Evolutionary conservation across 2,113 vertebrate species (phyloP).

Genomic region (Rousettus leschenaultii): DNA sequence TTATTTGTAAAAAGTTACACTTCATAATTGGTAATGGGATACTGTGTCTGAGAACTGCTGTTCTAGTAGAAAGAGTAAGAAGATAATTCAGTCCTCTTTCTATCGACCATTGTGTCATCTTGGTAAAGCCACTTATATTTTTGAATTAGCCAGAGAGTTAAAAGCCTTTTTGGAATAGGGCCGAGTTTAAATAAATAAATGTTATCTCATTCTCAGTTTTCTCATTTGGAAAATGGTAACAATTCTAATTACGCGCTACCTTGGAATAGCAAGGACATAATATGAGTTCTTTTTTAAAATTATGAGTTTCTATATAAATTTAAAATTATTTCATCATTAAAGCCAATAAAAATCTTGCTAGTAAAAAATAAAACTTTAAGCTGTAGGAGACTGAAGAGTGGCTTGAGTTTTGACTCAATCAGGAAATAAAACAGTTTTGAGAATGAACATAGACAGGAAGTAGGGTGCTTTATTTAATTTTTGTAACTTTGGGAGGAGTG

Average conservation of each 20-base stretch:
- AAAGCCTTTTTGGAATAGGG: background rate
- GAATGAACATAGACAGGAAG: background rate
- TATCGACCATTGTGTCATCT: no score
- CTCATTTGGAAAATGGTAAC: background rate
- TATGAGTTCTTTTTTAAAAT: background rate
- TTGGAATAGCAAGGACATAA: background rate
- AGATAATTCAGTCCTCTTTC: background rate
- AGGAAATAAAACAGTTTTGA: background rate
- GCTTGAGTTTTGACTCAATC: background rate
- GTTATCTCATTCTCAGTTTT: background rate
- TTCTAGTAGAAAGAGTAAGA: background rate
- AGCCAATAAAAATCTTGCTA: background rate
- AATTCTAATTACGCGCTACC: background rate
- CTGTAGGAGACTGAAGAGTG: background rate
- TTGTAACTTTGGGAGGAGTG: background rate
- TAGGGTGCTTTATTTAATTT: background rate
- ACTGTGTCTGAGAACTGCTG: background rate
- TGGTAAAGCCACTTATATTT: background rate
- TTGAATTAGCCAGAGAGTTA: background rate
- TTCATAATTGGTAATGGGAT: background rate
- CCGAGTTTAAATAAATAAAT: background rate
- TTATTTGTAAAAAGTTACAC: background rate
- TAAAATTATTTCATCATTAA: background rate
- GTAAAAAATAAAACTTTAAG: background rate
- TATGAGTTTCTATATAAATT: background rate